Evolutionary conservation across 2,888 invertebrate genomes (phyloP), one percentile per base, ranked within the genome.

Genomic region (Bibio marci): DNA sequence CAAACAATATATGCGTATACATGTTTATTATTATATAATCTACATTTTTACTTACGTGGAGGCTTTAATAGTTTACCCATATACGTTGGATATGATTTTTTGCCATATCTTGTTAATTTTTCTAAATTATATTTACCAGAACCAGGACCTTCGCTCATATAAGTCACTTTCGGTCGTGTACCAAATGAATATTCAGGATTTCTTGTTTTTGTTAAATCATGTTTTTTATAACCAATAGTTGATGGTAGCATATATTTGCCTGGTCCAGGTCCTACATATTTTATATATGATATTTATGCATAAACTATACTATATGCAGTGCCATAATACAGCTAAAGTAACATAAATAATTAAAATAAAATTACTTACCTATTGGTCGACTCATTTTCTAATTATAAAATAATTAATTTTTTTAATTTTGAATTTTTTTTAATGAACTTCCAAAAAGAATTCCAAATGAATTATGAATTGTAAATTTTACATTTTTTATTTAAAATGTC

Each of bases 181-280:
- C 56, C 57, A 38, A 61, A 54, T 5, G 60, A 54, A 43, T 55
- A 61, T 40, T 56, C 55, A 0, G 61, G 75, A 49, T 64, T 57
- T 26, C 72, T 60, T 38, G 59, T 55, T 34, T 61, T 63, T 1
- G 70, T 65, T 13, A 59, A 54, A 53, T 75, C 75, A 51, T 76
- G 75, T 5, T 63, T 56, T 0, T 62, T 54, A 46, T 63, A 73
- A 6, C 76, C 76, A 6, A 71, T 62, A 11, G 67, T 62, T 2
- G 70, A 51, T 15, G 71, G 72, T 31, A 76, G 55, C 47, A 57
- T 51, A 48, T 75, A 74, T 22, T 64, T 65, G 12, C 64, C 67
- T 13, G 75, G 74, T 37, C 74, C 75, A 45, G 75, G 75, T 41
- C 73, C 73, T 62, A 22, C 8, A 22, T 22, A 22, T n/a, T n/a